phyloP scores from a whole-genome alignment of 2,888 invertebrate genomes.

The Drosophila kambysellisi region DNA sequence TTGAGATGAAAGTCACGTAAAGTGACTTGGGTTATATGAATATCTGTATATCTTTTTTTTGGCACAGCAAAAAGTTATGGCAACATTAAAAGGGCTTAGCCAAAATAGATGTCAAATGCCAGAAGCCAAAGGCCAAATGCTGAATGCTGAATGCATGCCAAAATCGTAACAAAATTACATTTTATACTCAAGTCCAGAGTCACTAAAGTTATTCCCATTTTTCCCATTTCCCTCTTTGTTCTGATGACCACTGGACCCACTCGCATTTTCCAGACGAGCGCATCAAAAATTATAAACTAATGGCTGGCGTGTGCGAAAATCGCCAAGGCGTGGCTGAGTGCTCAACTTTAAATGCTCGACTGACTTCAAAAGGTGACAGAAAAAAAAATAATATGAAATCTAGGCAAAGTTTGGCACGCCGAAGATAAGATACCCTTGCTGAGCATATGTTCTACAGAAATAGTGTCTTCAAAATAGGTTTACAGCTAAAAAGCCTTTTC shows the following conservation, averaged over 20 bases:
- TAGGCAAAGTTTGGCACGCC: neutral
- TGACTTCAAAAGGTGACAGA: constrained; percentile 51
- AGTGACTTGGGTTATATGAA: constrained; percentile 46
- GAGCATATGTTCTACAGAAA: neutral
- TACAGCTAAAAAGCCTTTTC: neutral
- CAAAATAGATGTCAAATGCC: constrained; percentile 35
- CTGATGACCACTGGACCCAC: constrained; percentile 15
- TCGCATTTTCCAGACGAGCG: constrained; percentile 71
- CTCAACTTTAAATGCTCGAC: constrained; percentile 56
- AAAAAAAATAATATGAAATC: constrained; percentile 24
- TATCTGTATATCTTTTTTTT: constrained; percentile 17
- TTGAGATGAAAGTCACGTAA: constrained; percentile 76
- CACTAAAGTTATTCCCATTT: constrained; percentile 5
- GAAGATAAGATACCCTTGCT: neutral
- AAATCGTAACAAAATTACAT: constrained; percentile 33
- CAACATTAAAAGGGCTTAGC: constrained; percentile 68
- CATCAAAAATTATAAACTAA: constrained; percentile 68
- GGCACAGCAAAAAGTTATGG: constrained; percentile 70
- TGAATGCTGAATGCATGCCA: constrained; percentile 4
- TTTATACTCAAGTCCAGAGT: constrained; percentile 13
- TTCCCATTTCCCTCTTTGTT: constrained; percentile 10
- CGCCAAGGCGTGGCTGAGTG: constrained; percentile 31
- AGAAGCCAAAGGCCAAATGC: constrained; percentile 19
- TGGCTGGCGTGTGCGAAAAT: constrained; percentile 58
- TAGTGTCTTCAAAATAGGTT: neutral